phyloP scores from a whole-genome alignment of 2,888 invertebrate species.

The Meteorus cinctellus region DNA sequence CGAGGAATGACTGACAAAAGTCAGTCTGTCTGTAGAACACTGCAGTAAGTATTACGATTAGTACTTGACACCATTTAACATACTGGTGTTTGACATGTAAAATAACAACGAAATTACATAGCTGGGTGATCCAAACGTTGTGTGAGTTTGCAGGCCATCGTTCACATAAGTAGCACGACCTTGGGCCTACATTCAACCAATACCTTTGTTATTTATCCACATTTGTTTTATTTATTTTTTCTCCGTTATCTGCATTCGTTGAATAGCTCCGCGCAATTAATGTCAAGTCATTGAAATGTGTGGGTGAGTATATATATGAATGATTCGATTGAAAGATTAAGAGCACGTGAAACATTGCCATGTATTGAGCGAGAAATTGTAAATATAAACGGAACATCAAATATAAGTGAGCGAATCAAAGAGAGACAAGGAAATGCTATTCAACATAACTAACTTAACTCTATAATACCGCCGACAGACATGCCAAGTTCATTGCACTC shows the following conservation, averaged over 20 bases:
- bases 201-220: background rate
- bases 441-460: slow-evolving; percentile 35
- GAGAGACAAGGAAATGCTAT: slow-evolving; percentile 42
- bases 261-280: background rate
- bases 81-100: slow-evolving; percentile 20
- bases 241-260: slow-evolving; percentile 1
- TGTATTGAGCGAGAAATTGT: slow-evolving; percentile 29
- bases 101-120: background rate
- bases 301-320: background rate
- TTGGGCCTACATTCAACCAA: slow-evolving; percentile 31
- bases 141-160: slow-evolving; percentile 1
- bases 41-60: slow-evolving; percentile 7
- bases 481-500: slow-evolving; percentile 44
- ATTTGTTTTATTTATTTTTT: background rate
- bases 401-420: background rate
- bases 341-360: background rate
- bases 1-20: slow-evolving; percentile 2
- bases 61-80: slow-evolving; percentile 25
- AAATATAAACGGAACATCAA: slow-evolving; percentile 11
- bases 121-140: background rate
- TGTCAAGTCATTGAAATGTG: slow-evolving; percentile 19
- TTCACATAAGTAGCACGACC: slow-evolving; percentile 31
- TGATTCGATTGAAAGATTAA: background rate
- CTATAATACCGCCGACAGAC: slow-evolving; percentile 10
- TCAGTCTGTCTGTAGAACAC: background rate